Percentiles rank a stretch among this genome's conserved stretches.
Evolutionary conservation across 2,113 vertebrate genomes (phyloP).

Genomic region (Machaerirhynchus nigripectus): DNA sequence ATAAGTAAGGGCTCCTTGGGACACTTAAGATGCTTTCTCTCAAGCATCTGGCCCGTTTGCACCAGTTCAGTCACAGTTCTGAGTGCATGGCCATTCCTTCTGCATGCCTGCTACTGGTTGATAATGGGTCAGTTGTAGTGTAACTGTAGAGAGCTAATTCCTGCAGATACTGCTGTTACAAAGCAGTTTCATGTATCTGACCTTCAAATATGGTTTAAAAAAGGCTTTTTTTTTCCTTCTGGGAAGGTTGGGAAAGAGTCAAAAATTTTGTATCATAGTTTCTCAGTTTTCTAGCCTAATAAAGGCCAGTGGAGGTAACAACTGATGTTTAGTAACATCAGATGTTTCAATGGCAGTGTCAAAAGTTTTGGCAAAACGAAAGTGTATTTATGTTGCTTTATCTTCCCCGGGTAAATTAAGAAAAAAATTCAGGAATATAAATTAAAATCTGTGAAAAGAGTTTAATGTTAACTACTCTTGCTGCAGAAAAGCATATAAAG

Average conservation of each 20-base stretch:
- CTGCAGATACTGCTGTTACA: neutral
- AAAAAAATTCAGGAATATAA: neutral
- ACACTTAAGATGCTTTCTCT: neutral
- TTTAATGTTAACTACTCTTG: neutral
- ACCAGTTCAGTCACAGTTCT: neutral
- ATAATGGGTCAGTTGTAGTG: neutral
- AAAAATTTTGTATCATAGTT: neutral
- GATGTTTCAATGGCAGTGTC: neutral
- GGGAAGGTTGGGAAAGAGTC: neutral
- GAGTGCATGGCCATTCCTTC: neutral
- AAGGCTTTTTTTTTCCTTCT: neutral
- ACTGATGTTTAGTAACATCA: neutral
- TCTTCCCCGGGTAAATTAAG: neutral
- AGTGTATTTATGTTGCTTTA: neutral
- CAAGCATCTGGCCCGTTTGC: neutral
- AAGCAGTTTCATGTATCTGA: neutral
- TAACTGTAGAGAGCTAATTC: neutral
- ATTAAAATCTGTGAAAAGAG: neutral
- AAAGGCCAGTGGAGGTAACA: neutral
- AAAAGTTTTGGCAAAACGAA: neutral
- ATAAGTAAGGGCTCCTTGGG: neutral
- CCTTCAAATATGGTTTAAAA: neutral
- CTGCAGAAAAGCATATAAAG: neutral
- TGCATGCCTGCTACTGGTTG: neutral
- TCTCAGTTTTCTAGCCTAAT: neutral